Percentiles rank a stretch among this genome's conserved stretches.
Evolutionary conservation across 2,113 vertebrate genomes (phyloP).

Genomic region (Lophura nycthemera): DNA sequence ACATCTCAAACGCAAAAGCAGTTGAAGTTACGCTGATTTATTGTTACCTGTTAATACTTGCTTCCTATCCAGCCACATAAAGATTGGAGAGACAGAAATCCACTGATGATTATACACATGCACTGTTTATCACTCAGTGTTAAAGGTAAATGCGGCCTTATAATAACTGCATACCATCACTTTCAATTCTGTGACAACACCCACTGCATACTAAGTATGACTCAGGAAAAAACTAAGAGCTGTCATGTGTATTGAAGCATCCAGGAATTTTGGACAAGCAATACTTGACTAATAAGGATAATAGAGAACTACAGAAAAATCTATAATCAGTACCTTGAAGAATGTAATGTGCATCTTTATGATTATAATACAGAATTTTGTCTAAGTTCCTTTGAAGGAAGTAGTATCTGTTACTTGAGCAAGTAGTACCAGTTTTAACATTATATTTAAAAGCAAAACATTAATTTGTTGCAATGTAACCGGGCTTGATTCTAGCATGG

Average conservation of each 20-base stretch:
- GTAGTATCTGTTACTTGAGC: neutral
- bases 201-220: neutral
- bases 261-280: neutral
- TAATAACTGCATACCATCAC: neutral
- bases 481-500: neutral
- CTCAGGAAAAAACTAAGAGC: neutral
- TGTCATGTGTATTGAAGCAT: neutral
- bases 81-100: neutral
- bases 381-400: neutral
- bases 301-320: neutral
- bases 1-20: neutral
- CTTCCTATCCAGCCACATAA: neutral
- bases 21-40: neutral
- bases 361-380: neutral
- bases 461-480: neutral
- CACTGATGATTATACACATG: neutral
- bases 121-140: neutral
- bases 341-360: neutral
- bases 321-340: too few species aligned
- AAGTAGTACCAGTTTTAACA: slow-evolving; percentile 12
- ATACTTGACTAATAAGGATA: neutral
- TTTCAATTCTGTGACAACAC: neutral
- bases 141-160: neutral
- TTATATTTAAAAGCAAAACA: neutral
- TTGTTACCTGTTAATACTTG: neutral